These are phyloP conservation scores for Crypturellus tataupa DNA, from an alignment of 2,797 vertebrate species.

Conservation along the genomic window DNA sequence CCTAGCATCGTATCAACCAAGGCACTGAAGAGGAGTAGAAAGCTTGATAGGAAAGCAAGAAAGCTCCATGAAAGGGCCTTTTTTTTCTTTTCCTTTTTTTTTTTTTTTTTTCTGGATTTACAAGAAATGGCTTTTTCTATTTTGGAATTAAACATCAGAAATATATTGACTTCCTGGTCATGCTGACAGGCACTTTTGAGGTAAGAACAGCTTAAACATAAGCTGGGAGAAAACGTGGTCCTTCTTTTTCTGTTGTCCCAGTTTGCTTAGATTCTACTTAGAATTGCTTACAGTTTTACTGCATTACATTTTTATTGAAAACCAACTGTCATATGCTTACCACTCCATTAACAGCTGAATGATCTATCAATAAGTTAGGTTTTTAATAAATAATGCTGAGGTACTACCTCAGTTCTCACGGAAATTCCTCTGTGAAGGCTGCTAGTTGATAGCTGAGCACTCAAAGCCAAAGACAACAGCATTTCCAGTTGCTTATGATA, in stretches of 20 bases:
- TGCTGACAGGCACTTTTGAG: not conserved
- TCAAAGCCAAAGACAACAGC: not conserved
- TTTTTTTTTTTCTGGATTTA: not conserved
- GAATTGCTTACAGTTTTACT: not conserved
- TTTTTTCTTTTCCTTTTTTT: too few species aligned
- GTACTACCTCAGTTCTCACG: not conserved
- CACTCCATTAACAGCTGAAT: not conserved
- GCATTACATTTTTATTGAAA: not conserved
- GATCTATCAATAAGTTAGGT: rapidly evolving
- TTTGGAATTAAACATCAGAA: not conserved
- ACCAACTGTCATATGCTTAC: not conserved
- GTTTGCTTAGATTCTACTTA: not conserved
- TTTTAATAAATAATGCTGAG: not conserved
- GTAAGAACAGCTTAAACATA: not conserved
- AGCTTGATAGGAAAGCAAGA: not conserved
- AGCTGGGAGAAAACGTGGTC: not conserved
- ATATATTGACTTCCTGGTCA: not conserved
- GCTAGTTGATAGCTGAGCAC: not conserved
- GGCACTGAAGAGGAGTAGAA: not conserved
- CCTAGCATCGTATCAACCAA: not conserved
- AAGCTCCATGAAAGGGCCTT: not conserved
- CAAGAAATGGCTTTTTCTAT: not conserved
- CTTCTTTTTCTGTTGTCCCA: rapidly evolving
- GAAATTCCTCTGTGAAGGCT: not conserved
- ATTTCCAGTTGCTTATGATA: not conserved